Conservation (phyloP, 1,140 invertebrate genomes). For the Zaprionus ornatus region DNA sequence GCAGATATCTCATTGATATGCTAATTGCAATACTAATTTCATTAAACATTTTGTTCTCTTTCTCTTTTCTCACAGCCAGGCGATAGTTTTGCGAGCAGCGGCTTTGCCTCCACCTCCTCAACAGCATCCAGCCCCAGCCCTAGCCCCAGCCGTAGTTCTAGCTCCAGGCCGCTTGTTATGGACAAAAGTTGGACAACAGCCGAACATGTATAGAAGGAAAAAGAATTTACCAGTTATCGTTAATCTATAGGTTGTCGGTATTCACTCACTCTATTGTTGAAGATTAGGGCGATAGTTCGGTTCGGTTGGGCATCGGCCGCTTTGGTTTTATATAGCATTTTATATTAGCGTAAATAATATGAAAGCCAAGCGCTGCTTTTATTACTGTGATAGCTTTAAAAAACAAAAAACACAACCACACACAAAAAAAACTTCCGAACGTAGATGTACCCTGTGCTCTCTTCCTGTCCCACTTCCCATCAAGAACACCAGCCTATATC, state of each 20-base stretch:
- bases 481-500: conserved; percentile 18
- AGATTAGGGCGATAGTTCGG: conserved; percentile 32
- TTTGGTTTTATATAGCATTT: conserved; percentile 60
- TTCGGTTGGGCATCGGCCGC: conserved; percentile 53
- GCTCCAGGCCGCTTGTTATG: conserved; percentile 33
- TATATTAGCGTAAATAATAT: conserved; percentile 55
- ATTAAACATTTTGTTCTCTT: conserved; percentile 30
- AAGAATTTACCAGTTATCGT: conserved; percentile 37
- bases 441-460: conserved; percentile 16
- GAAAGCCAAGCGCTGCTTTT: conserved; percentile 54
- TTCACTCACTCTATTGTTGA: conserved; percentile 15
- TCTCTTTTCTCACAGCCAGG: conserved; percentile 32
- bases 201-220: conserved; percentile 39
- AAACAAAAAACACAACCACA: conserved; percentile 23
- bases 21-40: conserved; percentile 30
- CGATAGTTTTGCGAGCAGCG: conserved; percentile 58
- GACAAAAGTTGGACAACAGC: conserved; percentile 47
- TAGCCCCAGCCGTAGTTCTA: conserved; percentile 15
- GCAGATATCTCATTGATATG: conserved; percentile 30
- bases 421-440: conserved; percentile 36
- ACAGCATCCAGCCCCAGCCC: conserved; percentile 9
- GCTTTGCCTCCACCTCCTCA: conserved; percentile 41
- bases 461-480: neutral
- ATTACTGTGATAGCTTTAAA: conserved; percentile 67
- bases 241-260: conserved; percentile 55